Evolutionary conservation across 2,797 vertebrate genomes (phyloP), one percentile per base, ranked within the genome.

Genomic region (Trachops cirrhosus): DNA sequence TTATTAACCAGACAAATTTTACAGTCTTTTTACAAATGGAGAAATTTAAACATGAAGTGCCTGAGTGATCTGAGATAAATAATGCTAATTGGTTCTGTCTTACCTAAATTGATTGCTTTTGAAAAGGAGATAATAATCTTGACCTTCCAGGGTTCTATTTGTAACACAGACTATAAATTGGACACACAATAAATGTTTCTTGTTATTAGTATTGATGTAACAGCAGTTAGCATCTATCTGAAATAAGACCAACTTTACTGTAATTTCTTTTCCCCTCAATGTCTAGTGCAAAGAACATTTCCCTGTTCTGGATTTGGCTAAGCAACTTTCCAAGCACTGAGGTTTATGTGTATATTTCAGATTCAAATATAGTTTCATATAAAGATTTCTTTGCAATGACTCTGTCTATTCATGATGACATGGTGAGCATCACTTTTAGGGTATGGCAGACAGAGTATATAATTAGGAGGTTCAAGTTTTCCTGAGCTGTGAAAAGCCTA

Each of bases 1-100:
- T 80, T 88, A 64, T 84, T 88, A 54, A 71, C 34, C 62, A 93
- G 44, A 59, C 84, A 78, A 54, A 59, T 87, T 93, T 70, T 86
- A 86, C 57, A 14, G 16, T 88, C 71, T 48, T 73, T 86, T 80
- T 34, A 85, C 48, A 92, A 24, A 88, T 70, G 41, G 79, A 34
- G 14, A 96, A 46, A 74, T 89, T 50, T 46, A 94, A 78, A 34
- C 5, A 73, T 70, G 11, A 44, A 68, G 0, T 78, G 15, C 29
- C 26, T 29, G 37, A 93, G 1, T 74, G 37, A 86, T 85, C 71
- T 87, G 46, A 89, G 54, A 37, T 68, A 44, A 77, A 62, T 59
- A 70, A 52, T 62, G 62, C 14, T 48, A 46, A 41, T 79, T 18
- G 78, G 14, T 50, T 15, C 62, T 92, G 48, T 67, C n/a, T 94